Conservation (phyloP, 2,797 vertebrate species). For the Helicolenus hilgendorfi region DNA sequence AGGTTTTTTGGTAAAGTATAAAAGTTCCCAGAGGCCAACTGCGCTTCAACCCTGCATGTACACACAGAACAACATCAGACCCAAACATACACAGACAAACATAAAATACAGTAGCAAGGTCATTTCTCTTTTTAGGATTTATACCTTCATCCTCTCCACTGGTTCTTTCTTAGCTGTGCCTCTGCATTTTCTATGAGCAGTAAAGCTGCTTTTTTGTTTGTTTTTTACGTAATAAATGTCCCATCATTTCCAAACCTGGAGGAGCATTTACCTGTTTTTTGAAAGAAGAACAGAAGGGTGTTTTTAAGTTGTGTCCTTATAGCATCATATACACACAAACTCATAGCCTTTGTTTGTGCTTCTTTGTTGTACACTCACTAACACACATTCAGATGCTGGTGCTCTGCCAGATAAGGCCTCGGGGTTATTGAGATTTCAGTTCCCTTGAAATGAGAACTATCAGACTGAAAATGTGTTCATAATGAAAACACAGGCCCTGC, state of each 20-base stretch:
- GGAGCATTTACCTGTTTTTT: neutral
- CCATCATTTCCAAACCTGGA: neutral
- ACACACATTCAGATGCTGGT: constrained; percentile 13
- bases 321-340: neutral
- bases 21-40: constrained; percentile 12
- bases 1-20: neutral
- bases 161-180: constrained; percentile 5
- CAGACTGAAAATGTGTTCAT: constrained; percentile 18
- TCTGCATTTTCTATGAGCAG: neutral
- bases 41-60: neutral
- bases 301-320: constrained; percentile 9
- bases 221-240: neutral
- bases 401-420: constrained; percentile 49
- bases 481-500: constrained; percentile 20
- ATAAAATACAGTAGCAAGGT: constrained; percentile 26
- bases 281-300: neutral
- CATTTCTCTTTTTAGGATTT: neutral
- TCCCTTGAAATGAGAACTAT: constrained; percentile 44
- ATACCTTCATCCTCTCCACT: neutral
- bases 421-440: constrained; percentile 45
- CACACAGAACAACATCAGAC: constrained; percentile 4
- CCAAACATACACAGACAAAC: neutral
- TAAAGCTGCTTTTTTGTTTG: neutral
- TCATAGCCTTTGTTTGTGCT: neutral
- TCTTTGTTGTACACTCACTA: neutral